These are phyloP conservation scores for Macrobrachium nipponense DNA, from an alignment of 1,140 invertebrate species.

Conservation along the genomic window DNA sequence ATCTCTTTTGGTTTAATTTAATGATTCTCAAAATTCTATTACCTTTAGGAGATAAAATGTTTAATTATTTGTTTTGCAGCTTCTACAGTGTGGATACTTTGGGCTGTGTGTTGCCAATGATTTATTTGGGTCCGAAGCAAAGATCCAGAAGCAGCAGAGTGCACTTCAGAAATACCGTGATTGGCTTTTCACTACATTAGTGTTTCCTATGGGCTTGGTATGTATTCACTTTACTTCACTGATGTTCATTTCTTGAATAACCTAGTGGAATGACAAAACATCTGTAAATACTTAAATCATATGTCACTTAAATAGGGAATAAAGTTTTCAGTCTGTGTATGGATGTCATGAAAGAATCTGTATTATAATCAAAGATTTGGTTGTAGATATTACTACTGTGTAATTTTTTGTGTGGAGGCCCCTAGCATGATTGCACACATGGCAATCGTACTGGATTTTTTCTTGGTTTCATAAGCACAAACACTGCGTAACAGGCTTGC, in stretches of 20 bases:
- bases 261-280: neutral
- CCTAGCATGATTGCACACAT: too few species aligned
- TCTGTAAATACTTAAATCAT: neutral
- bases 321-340: too few species aligned
- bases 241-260: neutral
- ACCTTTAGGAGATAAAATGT: neutral
- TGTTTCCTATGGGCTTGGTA: conserved; percentile 47
- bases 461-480: too few species aligned
- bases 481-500: too few species aligned
- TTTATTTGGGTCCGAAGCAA: conserved; percentile 25
- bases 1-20: too few species aligned
- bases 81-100: conserved; percentile 45
- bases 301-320: neutral
- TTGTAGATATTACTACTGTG: too few species aligned
- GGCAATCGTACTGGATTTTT: too few species aligned
- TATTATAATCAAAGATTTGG: too few species aligned
- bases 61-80: neutral
- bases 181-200: conserved; percentile 21
- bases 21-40: neutral
- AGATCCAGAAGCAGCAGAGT: neutral
- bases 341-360: too few species aligned
- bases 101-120: conserved; percentile 38
- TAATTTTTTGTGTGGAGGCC: too few species aligned
- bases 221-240: neutral
- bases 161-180: conserved; percentile 40